Conservation (phyloP, 1,140 invertebrate genomes). For the Schlechtendalia chinensis region DNA sequence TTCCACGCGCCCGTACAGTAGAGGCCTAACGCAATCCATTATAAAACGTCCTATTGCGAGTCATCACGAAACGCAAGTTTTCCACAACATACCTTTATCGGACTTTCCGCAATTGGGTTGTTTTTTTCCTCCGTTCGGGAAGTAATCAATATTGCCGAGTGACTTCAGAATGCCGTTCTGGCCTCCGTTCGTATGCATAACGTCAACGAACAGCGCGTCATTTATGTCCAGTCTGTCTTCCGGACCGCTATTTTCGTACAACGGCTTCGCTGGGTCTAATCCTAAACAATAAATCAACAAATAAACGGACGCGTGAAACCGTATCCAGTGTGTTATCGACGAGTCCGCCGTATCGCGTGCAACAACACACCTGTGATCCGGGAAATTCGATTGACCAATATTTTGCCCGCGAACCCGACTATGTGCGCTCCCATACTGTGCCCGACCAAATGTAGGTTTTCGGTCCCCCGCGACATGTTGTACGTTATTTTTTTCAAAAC, state of each 20-base stretch:
- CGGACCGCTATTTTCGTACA: constrained; percentile 62
- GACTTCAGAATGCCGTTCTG: not conserved
- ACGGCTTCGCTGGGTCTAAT: constrained; percentile 70
- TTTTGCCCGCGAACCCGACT: constrained; percentile 55
- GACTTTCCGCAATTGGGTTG: constrained; percentile 55
- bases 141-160: constrained; percentile 53
- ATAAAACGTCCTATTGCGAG: no score
- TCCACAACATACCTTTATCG: not conserved
- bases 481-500: constrained; percentile 53
- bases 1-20: no score
- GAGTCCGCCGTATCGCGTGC: no score
- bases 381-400: constrained; percentile 54
- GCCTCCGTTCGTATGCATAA: constrained; percentile 63
- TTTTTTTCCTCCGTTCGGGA: constrained; percentile 54
- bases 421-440: constrained; percentile 57
- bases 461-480: constrained; percentile 43
- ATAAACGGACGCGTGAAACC: not conserved
- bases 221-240: constrained; percentile 61
- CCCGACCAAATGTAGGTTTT: constrained; percentile 54
- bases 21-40: no score
- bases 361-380: constrained; percentile 56
- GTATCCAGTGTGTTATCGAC: no score
- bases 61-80: no score
- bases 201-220: constrained; percentile 71
- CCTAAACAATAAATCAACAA: constrained; percentile 46